Base-by-base conservation (phyloP, 1,140 invertebrate species). In the Caerostris darwini region DNA sequence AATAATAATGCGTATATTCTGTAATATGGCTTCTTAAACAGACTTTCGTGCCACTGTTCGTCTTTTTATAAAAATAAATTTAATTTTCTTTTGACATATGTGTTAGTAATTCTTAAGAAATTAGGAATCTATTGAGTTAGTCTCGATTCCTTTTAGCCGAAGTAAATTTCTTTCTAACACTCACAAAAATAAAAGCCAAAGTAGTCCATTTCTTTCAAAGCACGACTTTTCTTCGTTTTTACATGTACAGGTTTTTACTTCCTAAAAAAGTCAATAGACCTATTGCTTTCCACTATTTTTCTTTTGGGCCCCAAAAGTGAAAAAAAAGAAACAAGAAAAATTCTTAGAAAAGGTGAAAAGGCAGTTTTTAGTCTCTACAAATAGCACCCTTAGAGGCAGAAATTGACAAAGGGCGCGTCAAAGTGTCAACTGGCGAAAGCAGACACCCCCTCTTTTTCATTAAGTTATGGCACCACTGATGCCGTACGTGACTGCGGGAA, bases 401-500 rank as follows among this genome's bases (percentile, higher is more conserved):
- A 88, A 67, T 53, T 57, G 86, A 88, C 82, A 67, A 67, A 88
- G 86, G 19, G 53, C 19, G 10, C 86, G 86, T 88, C 86, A 88
- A 88, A 88, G 86, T 88, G 86, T 88, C 86, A 88, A 67, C 58
- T 57, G 67, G 61, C 10, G 86, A 67, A 53, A 64, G 61, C 53
- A 85, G 58, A 5, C 19, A 14, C 86, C 86, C 17, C n/a, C 17
- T 57, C 54, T 88, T 67, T 88, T 88, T 88, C 86, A 88, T 88
- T 88, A 88, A 19, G 86, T 67, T 61, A 61, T 88, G 86, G 61
- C 86, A 88, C 54, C 82, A 5, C 82, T 85, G 82, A 85, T 85
- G 61, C 61, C 10, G 50, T 61, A 88, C 86, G 86, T 88, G 86
- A 88, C 86, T 88, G 6, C 3, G 58, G 58, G 53, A 81, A 81